Percentiles rank a stretch among this genome's conserved stretches.
These are phyloP conservation scores for Rhynchopsitta pachyrhyncha DNA, from an alignment of 2,113 vertebrate genomes.

Conservation along the genomic window DNA sequence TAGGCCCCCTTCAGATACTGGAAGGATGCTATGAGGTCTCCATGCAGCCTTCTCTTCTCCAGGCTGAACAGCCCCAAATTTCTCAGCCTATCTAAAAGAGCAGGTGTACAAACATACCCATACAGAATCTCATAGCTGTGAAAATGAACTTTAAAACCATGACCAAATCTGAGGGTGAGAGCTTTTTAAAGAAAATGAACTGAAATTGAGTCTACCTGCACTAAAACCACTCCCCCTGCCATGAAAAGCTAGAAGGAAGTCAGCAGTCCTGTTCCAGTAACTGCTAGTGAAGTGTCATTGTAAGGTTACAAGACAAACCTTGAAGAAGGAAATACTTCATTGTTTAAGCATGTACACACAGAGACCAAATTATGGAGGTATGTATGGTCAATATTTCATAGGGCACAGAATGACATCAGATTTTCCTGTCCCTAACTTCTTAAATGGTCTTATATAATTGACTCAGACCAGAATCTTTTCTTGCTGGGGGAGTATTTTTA, in stretches of 20 bases:
- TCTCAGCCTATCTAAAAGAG: not conserved
- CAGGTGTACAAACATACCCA: not conserved
- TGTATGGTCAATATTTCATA: not conserved
- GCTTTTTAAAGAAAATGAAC: not conserved
- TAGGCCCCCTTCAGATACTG: no score
- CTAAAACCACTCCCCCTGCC: not conserved
- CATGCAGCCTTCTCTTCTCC: no score
- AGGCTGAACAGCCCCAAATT: no score
- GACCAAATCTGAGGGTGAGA: not conserved
- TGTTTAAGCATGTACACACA: not conserved
- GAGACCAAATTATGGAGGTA: not conserved
- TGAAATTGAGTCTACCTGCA: not conserved
- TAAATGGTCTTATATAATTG: not conserved
- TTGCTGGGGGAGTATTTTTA: not conserved
- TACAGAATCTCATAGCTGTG: not conserved
- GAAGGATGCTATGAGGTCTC: no score
- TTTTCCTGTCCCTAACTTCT: not conserved
- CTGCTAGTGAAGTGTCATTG: fast-evolving
- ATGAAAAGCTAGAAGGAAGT: not conserved
- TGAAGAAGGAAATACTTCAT: not conserved
- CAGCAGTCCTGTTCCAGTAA: not conserved
- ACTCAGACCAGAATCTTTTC: not conserved
- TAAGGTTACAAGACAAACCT: not conserved
- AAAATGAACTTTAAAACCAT: not conserved
- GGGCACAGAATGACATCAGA: not conserved